Percentiles rank a stretch among this genome's conserved stretches.
Evolutionary conservation across 2,797 vertebrate species (phyloP).

Genomic region (Hozukius guyotensis): DNA sequence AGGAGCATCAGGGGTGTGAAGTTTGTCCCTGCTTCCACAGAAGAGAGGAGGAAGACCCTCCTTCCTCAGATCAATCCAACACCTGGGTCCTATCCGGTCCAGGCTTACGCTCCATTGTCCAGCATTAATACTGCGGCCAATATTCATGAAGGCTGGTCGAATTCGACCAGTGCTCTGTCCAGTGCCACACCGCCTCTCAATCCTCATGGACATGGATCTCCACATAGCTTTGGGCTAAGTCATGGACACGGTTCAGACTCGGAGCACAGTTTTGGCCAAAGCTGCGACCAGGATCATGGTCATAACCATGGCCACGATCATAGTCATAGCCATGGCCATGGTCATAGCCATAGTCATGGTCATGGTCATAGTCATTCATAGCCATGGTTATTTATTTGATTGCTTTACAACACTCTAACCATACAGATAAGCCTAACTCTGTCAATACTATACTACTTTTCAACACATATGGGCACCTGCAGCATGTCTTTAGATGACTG

Average conservation of each 20-base stretch:
- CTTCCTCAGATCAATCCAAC: slow-evolving; percentile 72
- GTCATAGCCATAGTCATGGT: not conserved
- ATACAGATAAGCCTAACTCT: not conserved
- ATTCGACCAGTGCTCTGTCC: not conserved
- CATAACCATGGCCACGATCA: slow-evolving; percentile 25
- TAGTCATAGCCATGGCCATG: slow-evolving; percentile 20
- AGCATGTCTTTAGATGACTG: not conserved
- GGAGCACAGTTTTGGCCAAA: slow-evolving; percentile 30
- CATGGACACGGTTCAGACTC: slow-evolving; percentile 23
- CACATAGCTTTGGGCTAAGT: slow-evolving; percentile 5
- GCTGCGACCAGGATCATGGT: slow-evolving; percentile 33
- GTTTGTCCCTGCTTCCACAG: slow-evolving; percentile 67
- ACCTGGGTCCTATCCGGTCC: slow-evolving; percentile 77
- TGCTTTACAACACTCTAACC: not conserved
- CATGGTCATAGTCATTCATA: slow-evolving; percentile 16
- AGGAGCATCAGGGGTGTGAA: slow-evolving; percentile 32
- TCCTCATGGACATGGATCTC: slow-evolving; percentile 26
- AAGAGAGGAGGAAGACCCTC: slow-evolving; percentile 73
- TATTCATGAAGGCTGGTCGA: slow-evolving; percentile 69
- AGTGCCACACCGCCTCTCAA: not conserved
- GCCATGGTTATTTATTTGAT: not conserved
- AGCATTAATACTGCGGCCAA: slow-evolving; percentile 3
- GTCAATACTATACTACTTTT: not conserved
- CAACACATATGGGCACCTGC: not conserved
- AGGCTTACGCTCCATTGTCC: slow-evolving; percentile 68